A percentile compares a stretch with the other conserved stretches of the same genome.
Evolutionary conservation across 2,797 vertebrate species (phyloP).

Genomic region (Malurus splendens): DNA sequence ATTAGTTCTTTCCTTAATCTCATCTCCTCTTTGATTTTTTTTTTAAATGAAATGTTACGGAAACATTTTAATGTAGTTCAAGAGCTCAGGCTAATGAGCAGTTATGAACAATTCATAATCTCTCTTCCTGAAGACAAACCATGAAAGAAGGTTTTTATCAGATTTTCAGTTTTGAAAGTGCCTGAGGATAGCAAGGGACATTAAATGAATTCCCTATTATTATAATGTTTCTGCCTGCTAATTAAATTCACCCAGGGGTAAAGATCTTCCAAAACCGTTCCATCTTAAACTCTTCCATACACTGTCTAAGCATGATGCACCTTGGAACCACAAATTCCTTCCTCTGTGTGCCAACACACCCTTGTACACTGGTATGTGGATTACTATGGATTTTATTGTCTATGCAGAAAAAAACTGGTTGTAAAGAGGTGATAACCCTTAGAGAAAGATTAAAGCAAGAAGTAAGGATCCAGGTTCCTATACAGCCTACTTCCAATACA

Average conservation of each 20-base stretch:
- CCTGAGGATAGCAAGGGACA: background rate
- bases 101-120: slow-evolving; percentile 5
- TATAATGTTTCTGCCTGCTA: background rate
- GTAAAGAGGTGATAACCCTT: background rate
- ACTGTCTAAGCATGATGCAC: background rate
- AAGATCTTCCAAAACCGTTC: background rate
- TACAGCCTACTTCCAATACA: background rate
- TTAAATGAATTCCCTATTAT: background rate
- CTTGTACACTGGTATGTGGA: background rate
- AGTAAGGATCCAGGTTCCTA: background rate
- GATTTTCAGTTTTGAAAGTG: background rate
- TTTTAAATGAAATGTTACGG: background rate
- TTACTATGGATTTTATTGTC: background rate
- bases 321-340: background rate
- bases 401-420: background rate
- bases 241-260: background rate
- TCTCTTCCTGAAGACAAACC: background rate
- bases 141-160: background rate
- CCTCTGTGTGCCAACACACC: background rate
- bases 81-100: background rate
- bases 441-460: background rate
- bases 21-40: background rate
- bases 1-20: background rate
- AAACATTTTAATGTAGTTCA: slow-evolving; percentile 9
- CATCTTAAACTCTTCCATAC: background rate